Evolutionary conservation across 2,113 vertebrate species (phyloP), one percentile per base, ranked within the genome.

Genomic region (Bucco capensis): DNA sequence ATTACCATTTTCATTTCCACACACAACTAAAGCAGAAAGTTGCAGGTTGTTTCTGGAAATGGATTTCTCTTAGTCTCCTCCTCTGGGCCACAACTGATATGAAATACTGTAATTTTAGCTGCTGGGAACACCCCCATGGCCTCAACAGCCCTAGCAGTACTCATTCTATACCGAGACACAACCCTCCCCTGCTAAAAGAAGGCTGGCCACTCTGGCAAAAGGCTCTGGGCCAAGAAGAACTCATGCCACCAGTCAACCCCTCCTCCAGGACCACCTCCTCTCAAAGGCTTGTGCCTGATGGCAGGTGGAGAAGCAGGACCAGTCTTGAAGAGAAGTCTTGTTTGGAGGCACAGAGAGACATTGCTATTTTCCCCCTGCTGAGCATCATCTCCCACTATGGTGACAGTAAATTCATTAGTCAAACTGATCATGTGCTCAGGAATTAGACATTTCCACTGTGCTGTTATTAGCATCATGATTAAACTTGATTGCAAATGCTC

Each of bases 11-110:
- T 75, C 54, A 84, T 69, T 85, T 76, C 51, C 66, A 94, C 60
- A 65, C 33, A 73, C 47, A 86, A 50, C 33, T 83, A 33, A 42
- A 83, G 51, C 42, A 77, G 90, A 79, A 94, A 93, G 88, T 62
- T 74, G 65, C 44, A 35, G 46, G n/a, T 33, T 83, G 50, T 82
- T 96, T 76, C 83, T 76, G 42, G 86, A 94, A 88, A 86, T 58
- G 40, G 15, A 90, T 70, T 94, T 86, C 86, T 86, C 24, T 90
- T 23, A 54, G 30, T 27, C 25, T 86, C 54, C 74, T 74, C 33
- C 33, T 89, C 71, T 46, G 38, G 50, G 46, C 42, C 56, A 64
- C 0, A 0, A 66, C 33, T 2, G 1, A 40, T 46, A 56, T 1
- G 31, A 84, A 93, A 79, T 14, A 54, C 23, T 54, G 25, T 50